Base-by-base conservation (phyloP, 2,113 vertebrate species). In the Phalacrocorax carbo region DNA sequence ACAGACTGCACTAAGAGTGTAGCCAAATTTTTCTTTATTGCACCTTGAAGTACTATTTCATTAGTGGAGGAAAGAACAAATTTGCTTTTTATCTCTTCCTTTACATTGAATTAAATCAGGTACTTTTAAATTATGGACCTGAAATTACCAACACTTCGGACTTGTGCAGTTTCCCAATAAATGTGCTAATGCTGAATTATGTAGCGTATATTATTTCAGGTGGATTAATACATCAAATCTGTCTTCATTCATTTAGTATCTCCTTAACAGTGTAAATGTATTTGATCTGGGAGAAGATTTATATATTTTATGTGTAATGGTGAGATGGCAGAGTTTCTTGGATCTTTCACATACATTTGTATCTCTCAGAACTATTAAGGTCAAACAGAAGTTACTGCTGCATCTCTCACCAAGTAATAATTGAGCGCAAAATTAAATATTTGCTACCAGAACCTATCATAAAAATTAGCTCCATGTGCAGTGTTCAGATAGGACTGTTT, bases 191-290 rank as follows among this genome's bases (percentile, higher is more conserved):
- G 92, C 72, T 96, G 94, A 97, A 78, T 97, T 96, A 95, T 96
- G 55, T 87, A 71, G 90, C 5, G 3, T 77, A 38, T 65, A 61
- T 95, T 96, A 57, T 96, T 98, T 97, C 86, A 89, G 82, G 96
- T 94, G 81, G 85, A 96, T 95, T 97, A 97, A 98, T 97, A 97
- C 93, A 97, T 98, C 94, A 96, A 96, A 93, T 72, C 82, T 94
- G 88, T 94, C 90, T 93, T 71, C 58, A 76, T 80, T 77, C 69
- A 93, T 96, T 97, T 93, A 82, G 66, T 94, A 52, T 75, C 73
- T 95, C 90, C 81, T 95, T 82, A 95, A 95, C 91, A 87, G 79
- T 82, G 32, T 85, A 90, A 93, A 96, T 91, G 72, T 92, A 94
- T 94, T 88, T 92, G 70, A 96, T 95, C 95, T 95, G n/a, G 55